phyloP scores from a whole-genome alignment of 2,113 vertebrate species.

The Hepsetus odoe region DNA sequence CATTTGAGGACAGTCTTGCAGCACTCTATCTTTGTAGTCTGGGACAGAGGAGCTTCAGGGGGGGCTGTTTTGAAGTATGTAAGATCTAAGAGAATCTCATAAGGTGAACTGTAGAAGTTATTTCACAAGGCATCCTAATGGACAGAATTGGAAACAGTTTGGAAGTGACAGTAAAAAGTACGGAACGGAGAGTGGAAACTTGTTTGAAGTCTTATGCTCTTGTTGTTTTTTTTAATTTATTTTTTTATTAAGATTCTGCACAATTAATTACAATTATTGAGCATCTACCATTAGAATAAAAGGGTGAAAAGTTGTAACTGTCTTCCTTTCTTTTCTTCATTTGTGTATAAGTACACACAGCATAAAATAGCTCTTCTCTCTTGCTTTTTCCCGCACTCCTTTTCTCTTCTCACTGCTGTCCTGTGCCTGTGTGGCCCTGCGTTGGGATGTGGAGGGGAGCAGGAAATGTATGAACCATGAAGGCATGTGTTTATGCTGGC shows the following conservation, averaged over 20 bases:
- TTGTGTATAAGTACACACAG: constrained; percentile 41
- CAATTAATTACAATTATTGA: constrained; percentile 30
- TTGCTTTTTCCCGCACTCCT: constrained; percentile 29
- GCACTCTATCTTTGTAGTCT: constrained; percentile 38
- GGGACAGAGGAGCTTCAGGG: constrained; percentile 28
- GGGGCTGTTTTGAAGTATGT: constrained; percentile 40
- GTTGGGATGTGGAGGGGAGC: constrained; percentile 74
- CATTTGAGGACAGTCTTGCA: constrained; percentile 28
- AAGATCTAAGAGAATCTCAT: constrained; percentile 32
- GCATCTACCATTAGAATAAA: background rate
- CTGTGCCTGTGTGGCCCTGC: constrained; percentile 75
- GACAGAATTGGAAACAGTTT: constrained; percentile 34
- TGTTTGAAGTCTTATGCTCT: constrained; percentile 8
- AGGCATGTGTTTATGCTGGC: constrained; percentile 86
- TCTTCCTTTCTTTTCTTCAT: constrained; percentile 9
- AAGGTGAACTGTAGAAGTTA: constrained; percentile 25
- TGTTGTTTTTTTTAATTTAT: too few relatives aligned
- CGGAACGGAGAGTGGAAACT: background rate
- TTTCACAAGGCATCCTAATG: constrained; percentile 38
- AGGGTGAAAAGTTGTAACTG: constrained; percentile 4
- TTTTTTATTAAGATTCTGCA: constrained; percentile 12
- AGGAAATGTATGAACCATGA: constrained; percentile 85
- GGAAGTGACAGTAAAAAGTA: background rate
- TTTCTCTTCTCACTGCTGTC: constrained; percentile 54
- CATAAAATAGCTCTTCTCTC: constrained; percentile 37